Base-by-base conservation (phyloP, 2,888 invertebrate genomes). In the Sceliomorpha sp. region DNA sequence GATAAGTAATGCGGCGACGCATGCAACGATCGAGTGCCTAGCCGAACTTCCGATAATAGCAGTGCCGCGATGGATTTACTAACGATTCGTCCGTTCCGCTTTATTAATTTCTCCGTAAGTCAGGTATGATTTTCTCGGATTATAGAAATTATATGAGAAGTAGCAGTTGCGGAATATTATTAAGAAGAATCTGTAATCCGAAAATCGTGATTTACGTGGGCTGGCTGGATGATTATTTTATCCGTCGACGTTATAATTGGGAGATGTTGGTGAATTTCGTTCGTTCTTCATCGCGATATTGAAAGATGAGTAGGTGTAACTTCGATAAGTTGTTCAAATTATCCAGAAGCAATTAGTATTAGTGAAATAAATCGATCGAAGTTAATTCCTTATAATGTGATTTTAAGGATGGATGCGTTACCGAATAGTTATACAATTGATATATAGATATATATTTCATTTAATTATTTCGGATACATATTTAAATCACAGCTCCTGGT, bases 91-190 rank as follows among this genome's bases (percentile, higher is more conserved):
- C 29, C 26, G 55, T 56, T 56, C 44, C 9, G 45, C 26, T 58
- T 45, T 51, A 58, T 53, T 51, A 47, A 66, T 51, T 58, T 47
- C 17, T 17, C 13, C 1, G 31, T 15, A 15, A 58, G 39, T 44
- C 42, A 26, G 53, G 36, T 56, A 55, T 56, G 47, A 66, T 66
- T 59, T 66, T 59, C 59, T 53, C 27, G 50, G 66, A 66, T 66
- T 66, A 67, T 60, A 53, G 20, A 67, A 67, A 67, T 60, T 31
- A 26, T 42, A 8, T 14, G 40, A 40, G 48, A 63, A 63, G 48
- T 39, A 63, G 63, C 36, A 53, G 66, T 40, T 51, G 34, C 24
- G 9, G 27, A 29, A 9, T 56, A 50, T 60, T 68, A 60, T 60
- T 44, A 50, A 48, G 42, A 44, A 56, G 31, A 60, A 56, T 31